Base-by-base conservation (phyloP, 2,888 invertebrate species). In the Agriopis marginaria region DNA sequence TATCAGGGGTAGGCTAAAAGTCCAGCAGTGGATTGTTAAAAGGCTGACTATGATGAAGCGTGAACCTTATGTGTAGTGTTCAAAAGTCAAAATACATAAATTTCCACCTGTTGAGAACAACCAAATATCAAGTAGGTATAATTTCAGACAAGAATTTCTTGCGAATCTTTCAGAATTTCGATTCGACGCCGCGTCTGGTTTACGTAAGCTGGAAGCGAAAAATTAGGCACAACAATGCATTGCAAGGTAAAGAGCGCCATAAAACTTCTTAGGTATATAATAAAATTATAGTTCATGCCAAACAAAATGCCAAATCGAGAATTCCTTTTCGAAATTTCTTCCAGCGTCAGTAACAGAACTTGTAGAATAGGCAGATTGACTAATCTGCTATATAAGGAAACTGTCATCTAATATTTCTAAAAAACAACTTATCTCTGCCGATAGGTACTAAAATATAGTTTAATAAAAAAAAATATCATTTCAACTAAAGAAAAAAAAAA, bases 201-300 rank as follows among this genome's bases (percentile, higher is more conserved):
- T 55, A 55, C 49, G 55, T 66, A 55, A 49, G 23, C 49, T 56
- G 44, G 39, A 49, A 45, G n/a, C 45, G 14, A 45, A 50, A 59
- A 47, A 60, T 10, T 54, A 40, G 54, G 39, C 39, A 60, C 17
- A 66, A 59, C 60, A 55, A 54, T 66, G 54, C 66, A 66, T 50
- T 4, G 65, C 65, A 45, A 66, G 59, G 66, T 54, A 51, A 47
- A 47, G 17, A 54, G 53, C 39, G 47, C 32, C 17, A 54, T 66
- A 60, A 49, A 65, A 64, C 14, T n/a, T 17, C 10, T 10, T 56
- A 23, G 17, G 17, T 23, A 23, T 23, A 23, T 2, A 23, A 23
- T 54, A 42, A n/a, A 42, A 42, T 23, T 17, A 56, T 5, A 56
- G 11, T 12, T 11, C 42, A 7, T 17, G 40, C 14, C 56, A 42